Percentiles rank a stretch among this genome's conserved stretches.
Evolutionary conservation across 1,140 invertebrate species (phyloP).

Genomic region (Metaphire vulgaris): DNA sequence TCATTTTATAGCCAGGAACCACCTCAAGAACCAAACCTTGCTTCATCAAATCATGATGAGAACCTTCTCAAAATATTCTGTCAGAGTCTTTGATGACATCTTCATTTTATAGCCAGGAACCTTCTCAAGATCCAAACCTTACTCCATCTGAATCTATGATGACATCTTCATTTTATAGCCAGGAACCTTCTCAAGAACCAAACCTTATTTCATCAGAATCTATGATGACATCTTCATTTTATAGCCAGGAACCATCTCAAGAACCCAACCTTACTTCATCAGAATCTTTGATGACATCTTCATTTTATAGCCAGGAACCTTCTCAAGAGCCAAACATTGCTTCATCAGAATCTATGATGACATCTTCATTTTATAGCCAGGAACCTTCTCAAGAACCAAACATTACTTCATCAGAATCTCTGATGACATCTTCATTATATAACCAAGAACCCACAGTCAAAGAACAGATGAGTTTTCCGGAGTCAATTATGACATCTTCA

Average conservation of each 20-base stretch:
- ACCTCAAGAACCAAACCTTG: background rate
- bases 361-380: background rate
- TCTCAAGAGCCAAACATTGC: background rate
- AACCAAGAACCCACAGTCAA: background rate
- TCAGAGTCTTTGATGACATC: background rate
- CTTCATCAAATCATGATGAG: background rate
- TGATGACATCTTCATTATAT: background rate
- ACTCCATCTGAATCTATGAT: too few relatives aligned
- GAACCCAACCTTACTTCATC: background rate
- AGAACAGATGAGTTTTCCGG: background rate
- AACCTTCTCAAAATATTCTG: background rate
- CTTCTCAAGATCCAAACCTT: background rate
- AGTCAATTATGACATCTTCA: background rate
- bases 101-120: background rate
- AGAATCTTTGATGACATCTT: background rate
- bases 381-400: background rate
- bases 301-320: background rate
- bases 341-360: background rate
- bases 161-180: background rate
- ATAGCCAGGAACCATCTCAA: background rate
- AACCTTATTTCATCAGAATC: background rate
- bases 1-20: background rate
- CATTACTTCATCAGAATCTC: background rate
- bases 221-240: background rate
- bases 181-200: background rate